A percentile compares a stretch with the other conserved stretches of the same genome.
phyloP scores from a whole-genome alignment of 2,888 invertebrate genomes.

The Oegoconia quadripuncta region DNA sequence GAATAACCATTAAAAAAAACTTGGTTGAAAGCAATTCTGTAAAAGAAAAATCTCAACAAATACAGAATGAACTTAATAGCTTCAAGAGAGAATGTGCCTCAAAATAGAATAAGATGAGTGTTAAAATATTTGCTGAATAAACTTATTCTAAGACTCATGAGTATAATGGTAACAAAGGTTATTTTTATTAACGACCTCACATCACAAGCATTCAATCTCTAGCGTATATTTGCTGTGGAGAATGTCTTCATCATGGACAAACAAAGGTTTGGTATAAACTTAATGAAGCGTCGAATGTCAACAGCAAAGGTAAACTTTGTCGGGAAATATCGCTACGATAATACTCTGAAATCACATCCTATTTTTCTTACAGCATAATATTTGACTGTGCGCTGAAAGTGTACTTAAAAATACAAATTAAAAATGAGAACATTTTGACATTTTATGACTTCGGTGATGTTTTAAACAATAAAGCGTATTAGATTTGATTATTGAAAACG shows the following conservation, averaged over 20 bases:
- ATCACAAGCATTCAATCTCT: not conserved
- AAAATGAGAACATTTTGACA: no score
- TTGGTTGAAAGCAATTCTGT: no score
- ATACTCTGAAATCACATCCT: constrained; percentile 34
- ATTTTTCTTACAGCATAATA: constrained; percentile 27
- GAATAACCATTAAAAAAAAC: no score
- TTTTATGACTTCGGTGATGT: no score
- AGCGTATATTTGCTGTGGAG: constrained; percentile 26
- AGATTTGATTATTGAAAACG: no score
- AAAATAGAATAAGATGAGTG: no score
- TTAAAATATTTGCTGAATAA: no score
- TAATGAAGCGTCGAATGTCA: constrained; percentile 59
- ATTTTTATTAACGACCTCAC: not conserved
- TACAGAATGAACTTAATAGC: no score
- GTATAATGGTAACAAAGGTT: not conserved
- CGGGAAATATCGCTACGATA: constrained; percentile 46
- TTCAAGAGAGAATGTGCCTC: no score
- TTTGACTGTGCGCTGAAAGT: constrained; percentile 24
- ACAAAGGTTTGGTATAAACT: constrained; percentile 50
- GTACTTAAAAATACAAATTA: constrained; percentile 10
- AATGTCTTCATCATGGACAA: constrained; percentile 38
- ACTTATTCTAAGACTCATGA: no score
- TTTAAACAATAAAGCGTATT: no score
- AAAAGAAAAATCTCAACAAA: no score
- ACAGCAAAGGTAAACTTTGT: constrained; percentile 44